Conservation (phyloP, 1,140 invertebrate species). For the Triops longicaudatus region DNA sequence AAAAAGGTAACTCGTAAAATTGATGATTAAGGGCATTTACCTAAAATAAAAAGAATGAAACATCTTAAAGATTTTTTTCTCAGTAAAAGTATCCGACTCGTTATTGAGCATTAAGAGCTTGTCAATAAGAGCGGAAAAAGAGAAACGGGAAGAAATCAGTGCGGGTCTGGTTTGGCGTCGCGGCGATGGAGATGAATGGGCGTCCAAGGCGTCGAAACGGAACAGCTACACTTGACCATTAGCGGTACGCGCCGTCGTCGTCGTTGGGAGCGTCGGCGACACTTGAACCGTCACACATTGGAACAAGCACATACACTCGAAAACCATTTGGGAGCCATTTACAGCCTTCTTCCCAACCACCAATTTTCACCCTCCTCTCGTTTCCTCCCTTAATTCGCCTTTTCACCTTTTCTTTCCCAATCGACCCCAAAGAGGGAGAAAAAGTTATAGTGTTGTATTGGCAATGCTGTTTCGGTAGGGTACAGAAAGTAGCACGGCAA, state of each 20-base stretch:
- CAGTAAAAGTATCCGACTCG: no score
- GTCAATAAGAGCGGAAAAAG: not conserved
- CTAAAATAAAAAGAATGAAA: no score
- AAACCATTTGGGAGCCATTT: slow-evolving; percentile 7
- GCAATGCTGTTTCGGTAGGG: not conserved
- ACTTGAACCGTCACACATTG: slow-evolving; percentile 1
- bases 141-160: not conserved
- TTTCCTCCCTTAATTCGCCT: not conserved
- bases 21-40: no score
- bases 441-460: not conserved
- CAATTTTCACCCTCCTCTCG: not conserved
- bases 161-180: not conserved
- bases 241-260: not conserved
- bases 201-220: not conserved
- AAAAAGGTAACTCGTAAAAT: no score
- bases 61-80: no score
- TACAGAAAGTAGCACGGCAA: not conserved
- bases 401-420: not conserved
- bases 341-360: not conserved
- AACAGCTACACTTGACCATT: slow-evolving; percentile 15
- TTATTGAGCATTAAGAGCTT: no score
- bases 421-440: not conserved
- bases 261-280: not conserved
- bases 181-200: slow-evolving; percentile 2
- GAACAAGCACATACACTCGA: slow-evolving; percentile 11